Conservation (phyloP, 2,888 invertebrate species). For the Eupithecia dodoneata region DNA sequence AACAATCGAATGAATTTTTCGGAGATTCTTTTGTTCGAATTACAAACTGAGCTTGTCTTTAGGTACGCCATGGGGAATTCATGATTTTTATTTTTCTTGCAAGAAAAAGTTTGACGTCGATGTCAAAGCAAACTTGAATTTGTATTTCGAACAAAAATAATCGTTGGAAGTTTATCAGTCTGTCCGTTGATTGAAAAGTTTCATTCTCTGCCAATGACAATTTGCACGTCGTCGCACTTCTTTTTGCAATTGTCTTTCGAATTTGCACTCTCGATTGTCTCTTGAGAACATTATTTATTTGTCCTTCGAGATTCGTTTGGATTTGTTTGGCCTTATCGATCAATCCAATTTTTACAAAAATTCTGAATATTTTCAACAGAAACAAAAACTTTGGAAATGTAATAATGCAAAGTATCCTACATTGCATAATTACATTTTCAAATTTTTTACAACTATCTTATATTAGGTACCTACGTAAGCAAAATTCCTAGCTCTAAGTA, state of each 20-base stretch:
- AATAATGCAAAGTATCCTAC: background rate
- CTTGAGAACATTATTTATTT: background rate
- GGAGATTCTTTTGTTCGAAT: background rate
- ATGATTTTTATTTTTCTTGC: background rate
- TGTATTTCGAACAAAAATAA: conserved; percentile 18
- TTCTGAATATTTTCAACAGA: too few relatives aligned
- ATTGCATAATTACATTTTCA: too few relatives aligned
- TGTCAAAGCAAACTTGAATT: conserved; percentile 24
- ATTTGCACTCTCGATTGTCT: background rate
- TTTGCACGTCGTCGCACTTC: background rate
- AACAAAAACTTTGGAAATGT: background rate
- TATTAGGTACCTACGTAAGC: too few relatives aligned
- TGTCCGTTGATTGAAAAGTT: conserved; percentile 44
- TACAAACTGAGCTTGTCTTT: background rate
- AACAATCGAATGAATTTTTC: background rate
- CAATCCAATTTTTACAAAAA: background rate
- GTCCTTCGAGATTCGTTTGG: background rate
- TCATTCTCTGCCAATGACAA: conserved; percentile 28
- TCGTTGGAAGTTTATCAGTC: conserved; percentile 19
- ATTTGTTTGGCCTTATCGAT: background rate
- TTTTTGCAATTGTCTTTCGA: background rate
- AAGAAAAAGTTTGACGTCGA: conserved; percentile 20
- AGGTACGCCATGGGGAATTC: background rate
- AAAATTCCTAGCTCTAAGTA: background rate
- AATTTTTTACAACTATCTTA: too few relatives aligned